Conservation (phyloP, 2,888 invertebrate genomes). For the Drosophila picticornis region DNA sequence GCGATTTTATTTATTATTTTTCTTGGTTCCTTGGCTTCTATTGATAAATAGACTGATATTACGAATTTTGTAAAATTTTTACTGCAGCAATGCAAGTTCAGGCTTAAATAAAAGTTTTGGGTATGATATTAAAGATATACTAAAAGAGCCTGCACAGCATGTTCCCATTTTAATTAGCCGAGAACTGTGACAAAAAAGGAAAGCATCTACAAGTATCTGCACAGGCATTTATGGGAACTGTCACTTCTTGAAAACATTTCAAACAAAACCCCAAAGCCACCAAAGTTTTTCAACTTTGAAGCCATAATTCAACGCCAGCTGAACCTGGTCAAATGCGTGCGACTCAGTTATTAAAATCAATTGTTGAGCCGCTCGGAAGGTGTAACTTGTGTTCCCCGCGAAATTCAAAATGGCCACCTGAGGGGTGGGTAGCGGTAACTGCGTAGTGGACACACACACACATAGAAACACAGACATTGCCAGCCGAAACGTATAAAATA, state of each 20-base stretch:
- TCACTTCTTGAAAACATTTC: neutral
- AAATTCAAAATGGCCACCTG: conserved; percentile 71
- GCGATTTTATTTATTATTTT: neutral
- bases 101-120: neutral
- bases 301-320: conserved; percentile 12
- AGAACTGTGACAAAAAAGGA: neutral
- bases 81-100: neutral
- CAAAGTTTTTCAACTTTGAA: conserved; percentile 3
- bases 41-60: neutral
- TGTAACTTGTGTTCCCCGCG: conserved; percentile 35
- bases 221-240: conserved; percentile 1
- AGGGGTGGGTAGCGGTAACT: conserved; percentile 58
- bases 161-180: neutral
- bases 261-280: neutral
- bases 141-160: neutral
- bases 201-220: neutral
- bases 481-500: conserved; percentile 5
- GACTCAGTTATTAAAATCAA: conserved; percentile 59
- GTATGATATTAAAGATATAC: neutral
- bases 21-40: neutral
- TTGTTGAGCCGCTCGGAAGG: conserved; percentile 47
- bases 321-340: conserved; percentile 33
- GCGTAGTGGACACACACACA: conserved; percentile 60
- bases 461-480: conserved; percentile 23
- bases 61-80: no score